Conservation (phyloP, 2,888 invertebrate genomes). For the Calliphora vomitoria region DNA sequence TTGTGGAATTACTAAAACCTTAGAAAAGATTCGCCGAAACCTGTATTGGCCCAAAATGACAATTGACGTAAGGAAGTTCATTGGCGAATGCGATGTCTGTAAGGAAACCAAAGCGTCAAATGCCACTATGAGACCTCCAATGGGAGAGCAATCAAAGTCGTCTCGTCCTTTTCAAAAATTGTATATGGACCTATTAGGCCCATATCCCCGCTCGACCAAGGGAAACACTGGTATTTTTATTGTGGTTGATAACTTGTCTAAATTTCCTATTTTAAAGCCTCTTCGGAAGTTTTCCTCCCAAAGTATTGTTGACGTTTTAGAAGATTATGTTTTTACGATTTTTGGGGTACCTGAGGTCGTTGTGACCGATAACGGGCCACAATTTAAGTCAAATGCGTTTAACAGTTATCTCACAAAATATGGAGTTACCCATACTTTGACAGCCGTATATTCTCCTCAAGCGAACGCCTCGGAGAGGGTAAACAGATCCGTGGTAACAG, state of each 20-base stretch:
- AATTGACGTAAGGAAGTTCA: not conserved
- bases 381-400: conserved; percentile 29
- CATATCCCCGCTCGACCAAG: conserved; percentile 3
- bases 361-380: conserved; percentile 30
- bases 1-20: conserved; percentile 57
- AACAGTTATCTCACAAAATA: conserved; percentile 1
- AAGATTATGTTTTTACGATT: conserved; percentile 15
- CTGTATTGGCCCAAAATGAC: conserved; percentile 70
- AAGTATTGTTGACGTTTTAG: conserved; percentile 16
- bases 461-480: conserved; percentile 46
- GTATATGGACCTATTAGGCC: conserved; percentile 43
- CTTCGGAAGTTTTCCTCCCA: not conserved
- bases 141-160: conserved; percentile 9
- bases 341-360: conserved; percentile 26
- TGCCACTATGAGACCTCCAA: not conserved
- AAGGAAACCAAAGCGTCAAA: conserved; percentile 13
- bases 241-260: conserved; percentile 2
- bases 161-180: conserved; percentile 18
- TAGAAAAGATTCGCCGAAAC: conserved; percentile 30
- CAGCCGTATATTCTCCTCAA: conserved; percentile 43
- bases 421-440: conserved; percentile 26
- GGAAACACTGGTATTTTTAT: conserved; percentile 39
- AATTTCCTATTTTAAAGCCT: conserved; percentile 33
- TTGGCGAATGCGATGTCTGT: conserved; percentile 10
- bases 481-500: conserved; percentile 16